phyloP scores from a whole-genome alignment of 2,888 invertebrate genomes.

The Nipponacmea schrenckii region DNA sequence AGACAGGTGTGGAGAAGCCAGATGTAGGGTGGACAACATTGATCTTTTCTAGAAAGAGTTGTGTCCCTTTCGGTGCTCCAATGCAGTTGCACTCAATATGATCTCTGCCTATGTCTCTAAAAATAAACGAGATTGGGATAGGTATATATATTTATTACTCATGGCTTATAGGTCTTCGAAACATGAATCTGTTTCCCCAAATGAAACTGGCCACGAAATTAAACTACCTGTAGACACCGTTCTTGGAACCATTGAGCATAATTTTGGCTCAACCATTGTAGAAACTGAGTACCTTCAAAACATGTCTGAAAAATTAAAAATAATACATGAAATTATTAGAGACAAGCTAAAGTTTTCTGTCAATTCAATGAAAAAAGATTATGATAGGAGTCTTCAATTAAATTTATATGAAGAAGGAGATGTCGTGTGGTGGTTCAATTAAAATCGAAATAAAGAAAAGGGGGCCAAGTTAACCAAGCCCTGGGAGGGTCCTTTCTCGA shows the following conservation, averaged over 20 bases:
- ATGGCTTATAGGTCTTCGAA: no score
- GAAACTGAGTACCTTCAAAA: conserved; percentile 6
- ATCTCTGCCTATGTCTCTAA: no score
- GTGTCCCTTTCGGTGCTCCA: neutral
- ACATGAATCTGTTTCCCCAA: no score
- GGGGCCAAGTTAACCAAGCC: conserved; percentile 13
- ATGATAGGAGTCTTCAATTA: conserved; percentile 13
- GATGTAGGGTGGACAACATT: no score
- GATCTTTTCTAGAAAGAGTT: no score
- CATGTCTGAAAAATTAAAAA: conserved; percentile 4
- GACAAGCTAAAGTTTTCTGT: neutral
- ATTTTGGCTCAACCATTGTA: neutral
- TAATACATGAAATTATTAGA: conserved; percentile 16
- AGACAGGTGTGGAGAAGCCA: no score
- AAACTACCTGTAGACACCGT: conserved; percentile 21
- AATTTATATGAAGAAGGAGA: conserved; percentile 11
- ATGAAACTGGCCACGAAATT: no score
- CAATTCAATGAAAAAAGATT: conserved; percentile 13
- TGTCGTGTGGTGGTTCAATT: conserved; percentile 11
- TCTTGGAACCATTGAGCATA: conserved; percentile 8
- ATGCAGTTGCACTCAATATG: neutral
- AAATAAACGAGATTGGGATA: no score
- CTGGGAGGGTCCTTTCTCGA: conserved; percentile 16
- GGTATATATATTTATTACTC: no score
- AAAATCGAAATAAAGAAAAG: neutral